Evolutionary conservation across 2,888 invertebrate species (phyloP).

Genomic region (Boloria selene): DNA sequence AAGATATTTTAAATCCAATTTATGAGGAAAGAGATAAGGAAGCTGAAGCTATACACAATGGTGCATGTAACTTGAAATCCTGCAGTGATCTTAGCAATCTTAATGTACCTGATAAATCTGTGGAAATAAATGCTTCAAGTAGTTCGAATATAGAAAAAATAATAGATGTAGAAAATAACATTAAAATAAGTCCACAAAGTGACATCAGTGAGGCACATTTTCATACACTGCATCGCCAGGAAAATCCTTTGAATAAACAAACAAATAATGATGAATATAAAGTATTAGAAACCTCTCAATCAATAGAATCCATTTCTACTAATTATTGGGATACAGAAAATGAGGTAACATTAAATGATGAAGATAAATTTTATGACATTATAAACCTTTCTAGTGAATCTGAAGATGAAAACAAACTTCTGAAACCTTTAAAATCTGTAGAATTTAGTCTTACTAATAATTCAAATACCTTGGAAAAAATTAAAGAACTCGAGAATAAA

Average conservation of each 20-base stretch:
- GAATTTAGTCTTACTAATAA: not conserved
- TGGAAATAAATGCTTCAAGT: too few relatives aligned
- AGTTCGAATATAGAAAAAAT: too few relatives aligned
- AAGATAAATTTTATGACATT: slow-evolving; percentile 14
- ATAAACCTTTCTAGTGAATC: not conserved
- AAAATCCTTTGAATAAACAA: not conserved
- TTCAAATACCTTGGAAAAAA: not conserved
- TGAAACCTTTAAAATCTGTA: slow-evolving; percentile 36
- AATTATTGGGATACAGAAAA: not conserved
- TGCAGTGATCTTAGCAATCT: too few relatives aligned
- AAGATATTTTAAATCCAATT: slow-evolving; percentile 26
- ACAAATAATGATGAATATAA: slow-evolving; percentile 18
- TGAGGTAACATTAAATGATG: slow-evolving; percentile 46
- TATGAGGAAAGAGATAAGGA: slow-evolving; percentile 32
- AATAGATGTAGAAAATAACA: too few relatives aligned
- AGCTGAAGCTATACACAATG: too few relatives aligned
- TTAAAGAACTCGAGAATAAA: slow-evolving; percentile 45
- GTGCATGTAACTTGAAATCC: too few relatives aligned
- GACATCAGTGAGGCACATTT: too few relatives aligned
- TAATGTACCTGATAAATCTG: too few relatives aligned
- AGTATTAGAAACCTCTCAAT: slow-evolving; percentile 38
- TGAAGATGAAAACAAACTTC: slow-evolving; percentile 29
- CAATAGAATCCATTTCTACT: not conserved
- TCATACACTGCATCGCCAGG: not conserved
- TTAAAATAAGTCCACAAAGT: too few relatives aligned